These are phyloP conservation scores for Orchesella cincta DNA, from an alignment of 1,140 invertebrate genomes.

Conservation along the genomic window DNA sequence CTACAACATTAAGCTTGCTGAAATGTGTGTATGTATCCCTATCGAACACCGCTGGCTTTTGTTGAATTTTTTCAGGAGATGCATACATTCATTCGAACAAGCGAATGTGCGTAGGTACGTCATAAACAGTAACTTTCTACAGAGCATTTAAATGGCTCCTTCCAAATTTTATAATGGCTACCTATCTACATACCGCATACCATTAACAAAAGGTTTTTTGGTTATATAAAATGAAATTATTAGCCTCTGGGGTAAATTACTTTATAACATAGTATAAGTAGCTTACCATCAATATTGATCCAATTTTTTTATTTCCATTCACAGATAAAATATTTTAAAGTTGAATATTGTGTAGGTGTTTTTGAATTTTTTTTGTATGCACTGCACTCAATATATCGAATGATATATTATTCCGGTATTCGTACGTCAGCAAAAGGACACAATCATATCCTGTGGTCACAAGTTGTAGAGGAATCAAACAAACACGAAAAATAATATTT, in stretches of 20 bases:
- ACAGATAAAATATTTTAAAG: neutral
- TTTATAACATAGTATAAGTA: neutral
- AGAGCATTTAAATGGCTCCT: neutral
- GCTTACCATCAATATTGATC: neutral
- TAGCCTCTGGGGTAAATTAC: neutral
- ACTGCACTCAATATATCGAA: neutral
- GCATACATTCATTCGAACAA: no score
- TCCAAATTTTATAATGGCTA: neutral
- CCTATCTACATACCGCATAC: neutral
- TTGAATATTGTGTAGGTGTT: no score
- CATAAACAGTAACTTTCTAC: neutral
- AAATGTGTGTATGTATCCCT: neutral
- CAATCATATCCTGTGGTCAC: no score
- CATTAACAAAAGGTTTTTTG: neutral
- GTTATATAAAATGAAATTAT: neutral
- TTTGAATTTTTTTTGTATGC: neutral
- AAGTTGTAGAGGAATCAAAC: neutral
- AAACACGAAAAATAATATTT: neutral
- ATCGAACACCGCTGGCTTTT: neutral
- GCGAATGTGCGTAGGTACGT: no score
- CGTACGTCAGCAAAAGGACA: no score
- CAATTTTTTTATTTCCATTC: neutral
- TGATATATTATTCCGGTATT: neutral
- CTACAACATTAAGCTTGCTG: neutral
- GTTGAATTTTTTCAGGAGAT: no score